Evolutionary conservation across 2,888 invertebrate genomes (phyloP).

Genomic region (Atrina japonica): DNA sequence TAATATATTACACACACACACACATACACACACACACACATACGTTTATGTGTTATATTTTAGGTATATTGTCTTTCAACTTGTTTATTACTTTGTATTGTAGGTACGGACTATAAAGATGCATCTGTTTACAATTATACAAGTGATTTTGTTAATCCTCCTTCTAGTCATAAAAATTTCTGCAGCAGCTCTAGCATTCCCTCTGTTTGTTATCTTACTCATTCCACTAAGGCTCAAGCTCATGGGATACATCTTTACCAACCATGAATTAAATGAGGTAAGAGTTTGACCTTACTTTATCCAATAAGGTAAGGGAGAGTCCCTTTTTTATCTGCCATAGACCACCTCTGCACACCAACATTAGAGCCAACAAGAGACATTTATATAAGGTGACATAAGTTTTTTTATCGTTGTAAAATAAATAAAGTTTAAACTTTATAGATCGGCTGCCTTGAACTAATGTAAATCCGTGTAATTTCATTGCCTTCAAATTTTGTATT

Average conservation of each 20-base stretch:
- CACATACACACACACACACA: too few species aligned
- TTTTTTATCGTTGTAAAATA: too few species aligned
- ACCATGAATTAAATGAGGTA: constrained; percentile 92
- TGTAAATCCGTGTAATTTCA: background rate
- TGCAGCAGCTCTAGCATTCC: constrained; percentile 93
- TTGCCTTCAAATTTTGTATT: too few species aligned
- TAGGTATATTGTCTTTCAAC: background rate
- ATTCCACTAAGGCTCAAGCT: constrained; percentile 90
- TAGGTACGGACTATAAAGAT: constrained; percentile 94
- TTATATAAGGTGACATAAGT: too few species aligned
- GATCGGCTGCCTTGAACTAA: too few species aligned
- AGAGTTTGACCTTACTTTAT: too few species aligned
- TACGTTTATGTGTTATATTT: too few species aligned
- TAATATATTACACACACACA: too few species aligned
- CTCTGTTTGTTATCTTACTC: constrained; percentile 89
- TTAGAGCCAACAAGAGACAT: too few species aligned
- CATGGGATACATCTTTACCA: constrained; percentile 88
- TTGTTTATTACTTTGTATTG: constrained; percentile 40
- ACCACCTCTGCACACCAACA: too few species aligned
- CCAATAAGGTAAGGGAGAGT: too few species aligned
- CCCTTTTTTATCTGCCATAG: background rate
- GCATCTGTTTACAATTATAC: constrained; percentile 94
- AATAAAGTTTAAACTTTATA: too few species aligned
- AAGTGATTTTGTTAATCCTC: constrained; percentile 88
- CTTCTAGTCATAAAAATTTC: constrained; percentile 96